Percentiles rank a stretch among this genome's conserved stretches.
phyloP scores from a whole-genome alignment of 2,888 invertebrate genomes.

The Conistra vaccinii region DNA sequence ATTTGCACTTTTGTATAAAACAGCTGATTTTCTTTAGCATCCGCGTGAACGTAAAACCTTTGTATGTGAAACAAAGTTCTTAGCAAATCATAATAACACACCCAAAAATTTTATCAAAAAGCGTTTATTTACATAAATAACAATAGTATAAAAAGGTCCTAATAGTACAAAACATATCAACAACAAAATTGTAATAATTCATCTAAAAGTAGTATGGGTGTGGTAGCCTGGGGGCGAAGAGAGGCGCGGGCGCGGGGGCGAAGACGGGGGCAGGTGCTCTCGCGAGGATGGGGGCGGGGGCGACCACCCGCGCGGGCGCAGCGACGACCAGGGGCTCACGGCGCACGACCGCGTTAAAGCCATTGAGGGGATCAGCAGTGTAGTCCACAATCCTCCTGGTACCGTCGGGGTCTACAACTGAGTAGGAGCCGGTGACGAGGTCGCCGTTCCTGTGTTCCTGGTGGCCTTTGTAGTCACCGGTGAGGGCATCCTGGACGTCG shows the following conservation, averaged over 20 bases:
- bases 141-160: slow-evolving; percentile 80
- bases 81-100: background rate
- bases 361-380: slow-evolving; percentile 89
- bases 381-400: slow-evolving; percentile 90
- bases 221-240: slow-evolving; percentile 80
- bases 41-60: background rate
- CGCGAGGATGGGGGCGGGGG: slow-evolving; percentile 73
- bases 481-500: slow-evolving; percentile 90
- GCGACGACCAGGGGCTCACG: slow-evolving; percentile 86
- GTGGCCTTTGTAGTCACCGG: slow-evolving; percentile 91
- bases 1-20: too few relatives aligned
- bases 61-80: background rate
- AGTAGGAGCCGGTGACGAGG: slow-evolving; percentile 90
- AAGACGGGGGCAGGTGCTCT: slow-evolving; percentile 70
- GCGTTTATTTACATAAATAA: slow-evolving; percentile 86
- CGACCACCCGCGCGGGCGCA: slow-evolving; percentile 74
- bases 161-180: slow-evolving; percentile 78
- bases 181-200: slow-evolving; percentile 88
- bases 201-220: slow-evolving; percentile 85
- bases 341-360: slow-evolving; percentile 91
- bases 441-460: slow-evolving; percentile 90
- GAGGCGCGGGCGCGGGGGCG: slow-evolving; percentile 68
- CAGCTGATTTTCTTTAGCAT: background rate
- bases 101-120: slow-evolving; percentile 64
- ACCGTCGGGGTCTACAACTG: slow-evolving; percentile 90